Evolutionary conservation across 2,113 vertebrate species (phyloP).

Genomic region (Odocoileus hemionus): DNA sequence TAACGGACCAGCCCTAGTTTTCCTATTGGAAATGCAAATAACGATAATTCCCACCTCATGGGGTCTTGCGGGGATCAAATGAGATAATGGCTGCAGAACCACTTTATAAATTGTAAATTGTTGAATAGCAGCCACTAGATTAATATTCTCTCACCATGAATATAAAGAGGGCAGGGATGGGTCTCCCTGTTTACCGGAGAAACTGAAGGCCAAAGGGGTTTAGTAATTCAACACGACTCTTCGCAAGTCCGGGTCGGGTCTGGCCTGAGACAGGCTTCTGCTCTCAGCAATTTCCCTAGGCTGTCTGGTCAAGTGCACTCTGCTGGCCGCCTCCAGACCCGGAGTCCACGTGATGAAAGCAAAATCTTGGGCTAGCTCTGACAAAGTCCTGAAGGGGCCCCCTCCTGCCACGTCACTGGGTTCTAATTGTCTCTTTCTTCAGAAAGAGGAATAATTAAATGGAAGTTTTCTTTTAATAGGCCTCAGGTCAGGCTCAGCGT

Average conservation of each 20-base stretch:
- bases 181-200: neutral
- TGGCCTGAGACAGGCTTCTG: neutral
- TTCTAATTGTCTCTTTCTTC: slow-evolving; percentile 53
- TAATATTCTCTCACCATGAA: neutral
- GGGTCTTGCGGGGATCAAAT: neutral
- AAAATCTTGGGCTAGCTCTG: neutral
- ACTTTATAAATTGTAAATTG: slow-evolving; percentile 26
- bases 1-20: neutral
- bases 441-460: slow-evolving; percentile 63
- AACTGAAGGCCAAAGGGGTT: neutral
- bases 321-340: neutral
- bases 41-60: neutral
- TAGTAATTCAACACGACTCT: neutral
- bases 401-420: slow-evolving; percentile 1
- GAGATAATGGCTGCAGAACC: slow-evolving; percentile 38
- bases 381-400: neutral
- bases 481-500: slow-evolving; percentile 30
- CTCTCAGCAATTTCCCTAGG: neutral
- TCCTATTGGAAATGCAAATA: slow-evolving; percentile 43
- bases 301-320: neutral
- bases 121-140: neutral
- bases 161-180: neutral
- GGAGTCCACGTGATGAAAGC: slow-evolving; percentile 16
- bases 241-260: neutral
- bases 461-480: slow-evolving; percentile 44